Conservation (phyloP, 2,113 vertebrate species). For the Trematocara unimaculatum region DNA sequence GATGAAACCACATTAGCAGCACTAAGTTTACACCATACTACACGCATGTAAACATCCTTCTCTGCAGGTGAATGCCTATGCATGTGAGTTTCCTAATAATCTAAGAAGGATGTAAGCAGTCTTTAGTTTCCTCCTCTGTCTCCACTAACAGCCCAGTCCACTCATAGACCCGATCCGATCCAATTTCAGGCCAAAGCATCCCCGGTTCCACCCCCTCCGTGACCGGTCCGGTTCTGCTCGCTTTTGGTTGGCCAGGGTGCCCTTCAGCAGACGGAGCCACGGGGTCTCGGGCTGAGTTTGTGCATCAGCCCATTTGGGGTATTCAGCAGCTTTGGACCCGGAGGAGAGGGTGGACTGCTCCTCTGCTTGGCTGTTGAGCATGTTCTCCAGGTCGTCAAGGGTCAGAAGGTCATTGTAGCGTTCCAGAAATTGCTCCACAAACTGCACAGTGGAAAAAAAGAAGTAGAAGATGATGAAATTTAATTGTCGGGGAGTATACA, state of each 20-base stretch:
- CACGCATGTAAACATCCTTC: conserved; percentile 7
- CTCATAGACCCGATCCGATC: conserved; percentile 86
- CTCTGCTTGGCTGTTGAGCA: conserved; percentile 63
- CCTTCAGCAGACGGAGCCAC: conserved; percentile 73
- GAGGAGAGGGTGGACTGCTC: conserved; percentile 60
- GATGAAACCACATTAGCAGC: conserved; percentile 36
- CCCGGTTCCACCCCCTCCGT: conserved; percentile 74
- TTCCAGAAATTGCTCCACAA: conserved; percentile 74
- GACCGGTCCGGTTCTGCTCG: conserved; percentile 69
- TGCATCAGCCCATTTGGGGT: conserved; percentile 67
- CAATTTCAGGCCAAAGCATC: conserved; percentile 85
- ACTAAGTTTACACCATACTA: conserved; percentile 31
- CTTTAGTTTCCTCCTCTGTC: neutral
- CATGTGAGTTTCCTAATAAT: neutral
- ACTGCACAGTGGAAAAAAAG: conserved; percentile 34
- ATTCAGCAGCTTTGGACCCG: conserved; percentile 57
- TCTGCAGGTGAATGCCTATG: conserved; percentile 2
- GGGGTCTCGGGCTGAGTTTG: conserved; percentile 63
- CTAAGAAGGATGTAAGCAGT: conserved; percentile 31
- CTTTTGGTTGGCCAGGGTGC: conserved; percentile 72
- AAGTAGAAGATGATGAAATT: neutral
- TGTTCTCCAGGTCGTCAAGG: conserved; percentile 74
- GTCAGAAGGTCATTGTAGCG: conserved; percentile 76
- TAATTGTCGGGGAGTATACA: conserved; percentile 14
- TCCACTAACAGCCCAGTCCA: conserved; percentile 80